phyloP scores from a whole-genome alignment of 1,140 invertebrate species.

The Ostrea edulis region DNA sequence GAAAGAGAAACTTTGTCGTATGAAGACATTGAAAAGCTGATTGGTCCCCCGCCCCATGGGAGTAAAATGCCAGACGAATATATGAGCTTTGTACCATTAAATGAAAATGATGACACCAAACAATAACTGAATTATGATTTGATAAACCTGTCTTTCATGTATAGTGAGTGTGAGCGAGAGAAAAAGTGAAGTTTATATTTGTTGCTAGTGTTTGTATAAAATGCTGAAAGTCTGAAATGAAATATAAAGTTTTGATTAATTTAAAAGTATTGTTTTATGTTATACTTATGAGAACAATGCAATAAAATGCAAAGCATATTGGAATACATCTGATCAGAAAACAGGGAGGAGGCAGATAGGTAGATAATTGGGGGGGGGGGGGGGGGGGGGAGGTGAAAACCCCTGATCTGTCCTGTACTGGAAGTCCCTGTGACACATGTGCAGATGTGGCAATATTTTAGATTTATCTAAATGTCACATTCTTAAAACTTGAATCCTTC shows the following conservation, averaged over 20 bases:
- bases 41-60: slow-evolving; percentile 93
- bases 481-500: too few relatives aligned
- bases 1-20: slow-evolving; percentile 95
- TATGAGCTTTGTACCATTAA: not conserved
- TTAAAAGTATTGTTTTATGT: not conserved
- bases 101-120: not conserved
- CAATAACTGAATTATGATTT: not conserved
- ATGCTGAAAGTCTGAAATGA: not conserved
- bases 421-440: too few relatives aligned
- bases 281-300: not conserved
- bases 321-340: too few relatives aligned
- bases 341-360: too few relatives aligned
- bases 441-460: too few relatives aligned
- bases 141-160: not conserved
- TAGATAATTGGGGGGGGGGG: not conserved
- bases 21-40: slow-evolving; percentile 91
- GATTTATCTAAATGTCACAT: too few relatives aligned
- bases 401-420: not conserved
- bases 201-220: not conserved
- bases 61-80: slow-evolving; percentile 82
- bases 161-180: not conserved
- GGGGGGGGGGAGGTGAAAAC: not conserved
- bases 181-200: not conserved
- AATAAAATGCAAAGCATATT: not conserved
- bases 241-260: not conserved